phyloP scores from a whole-genome alignment of 1,140 invertebrate species.

The Lineus longissimus region DNA sequence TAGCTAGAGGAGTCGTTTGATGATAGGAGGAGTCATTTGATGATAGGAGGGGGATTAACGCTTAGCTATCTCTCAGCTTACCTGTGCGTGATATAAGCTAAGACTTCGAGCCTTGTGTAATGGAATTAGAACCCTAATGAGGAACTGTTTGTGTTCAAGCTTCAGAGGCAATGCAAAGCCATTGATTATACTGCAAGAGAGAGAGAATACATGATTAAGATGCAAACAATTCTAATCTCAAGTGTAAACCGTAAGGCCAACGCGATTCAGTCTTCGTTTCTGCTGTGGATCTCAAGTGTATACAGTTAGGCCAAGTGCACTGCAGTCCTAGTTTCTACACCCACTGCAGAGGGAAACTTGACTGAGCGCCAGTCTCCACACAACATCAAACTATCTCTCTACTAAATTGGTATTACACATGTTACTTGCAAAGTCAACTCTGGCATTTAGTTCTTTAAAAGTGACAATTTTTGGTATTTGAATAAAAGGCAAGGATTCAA shows the following conservation, averaged over 20 bases:
- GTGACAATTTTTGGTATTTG: too few relatives aligned
- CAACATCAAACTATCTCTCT: too few relatives aligned
- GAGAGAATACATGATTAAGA: constrained; percentile 8
- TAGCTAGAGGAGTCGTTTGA: too few relatives aligned
- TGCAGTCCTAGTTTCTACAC: background rate
- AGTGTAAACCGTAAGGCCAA: background rate
- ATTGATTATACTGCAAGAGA: constrained; percentile 56
- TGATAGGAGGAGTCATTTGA: too few relatives aligned
- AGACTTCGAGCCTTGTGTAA: constrained; percentile 48
- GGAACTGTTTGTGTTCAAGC: constrained; percentile 50
- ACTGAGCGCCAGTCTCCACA: too few relatives aligned
- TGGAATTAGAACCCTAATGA: constrained; percentile 51
- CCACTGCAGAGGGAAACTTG: too few relatives aligned
- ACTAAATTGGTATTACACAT: too few relatives aligned
- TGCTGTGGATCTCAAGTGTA: background rate
- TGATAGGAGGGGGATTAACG: too few relatives aligned
- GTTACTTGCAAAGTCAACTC: too few relatives aligned
- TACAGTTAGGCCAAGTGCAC: background rate
- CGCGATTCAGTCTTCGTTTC: background rate
- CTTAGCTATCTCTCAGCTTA: constrained; percentile 6
- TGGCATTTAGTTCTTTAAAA: too few relatives aligned
- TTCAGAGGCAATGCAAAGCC: constrained; percentile 58
- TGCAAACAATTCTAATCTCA: background rate
- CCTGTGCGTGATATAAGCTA: constrained; percentile 40
- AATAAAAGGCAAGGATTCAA: too few relatives aligned